Evolutionary conservation across 2,797 vertebrate species (phyloP), one percentile per base, ranked within the genome.

Genomic region (Platalea minor): DNA sequence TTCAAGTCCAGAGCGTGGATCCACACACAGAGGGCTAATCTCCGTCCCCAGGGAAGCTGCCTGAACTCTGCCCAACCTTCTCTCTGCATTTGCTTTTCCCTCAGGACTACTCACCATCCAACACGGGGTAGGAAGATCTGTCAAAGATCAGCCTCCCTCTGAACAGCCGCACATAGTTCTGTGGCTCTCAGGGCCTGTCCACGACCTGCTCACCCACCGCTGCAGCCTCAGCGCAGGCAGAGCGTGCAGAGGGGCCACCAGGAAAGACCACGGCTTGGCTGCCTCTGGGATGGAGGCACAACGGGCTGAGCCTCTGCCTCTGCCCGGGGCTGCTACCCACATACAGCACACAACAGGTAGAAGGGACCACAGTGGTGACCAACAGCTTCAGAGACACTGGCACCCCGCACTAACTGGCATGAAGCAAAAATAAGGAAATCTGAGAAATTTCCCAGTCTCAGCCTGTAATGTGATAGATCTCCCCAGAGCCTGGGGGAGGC

Each of bases 181-280:
- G 45, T 19, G 60, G n/a, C 26, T 68, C 57, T 77, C 64, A 39
- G 31, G 59, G 45, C 37, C 68, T 37, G 29, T 10, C 35, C 37
- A 28, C 1, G 2, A 77, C 41, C 48, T 5, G 0, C 43, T 69
- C 33, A 16, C 14, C 25, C 35, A 56, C 25, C 3, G 3, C 68
- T 74, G 56, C 37, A 67, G 23, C 25, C 26, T 69, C 59, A 26
- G 25, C 0, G 0, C 0, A 8, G 45, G 33, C 69, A 78, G 64
- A 53, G 14, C 2, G 1, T 17, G 9, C 48, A 31, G 70, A 77
- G 14, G 6, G 29, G 7, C 37, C 65, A 46, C 20, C 46, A 45
- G 39, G 17, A 73, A 41, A 60, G 37, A 5, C 18, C 37, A 37
- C 20, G 0, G 0, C 50, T 45, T 28, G 26, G 23, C 61, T 89